These are phyloP conservation scores for Pemphigus obesinymphae DNA, from an alignment of 1,140 invertebrate species.

Conservation along the genomic window DNA sequence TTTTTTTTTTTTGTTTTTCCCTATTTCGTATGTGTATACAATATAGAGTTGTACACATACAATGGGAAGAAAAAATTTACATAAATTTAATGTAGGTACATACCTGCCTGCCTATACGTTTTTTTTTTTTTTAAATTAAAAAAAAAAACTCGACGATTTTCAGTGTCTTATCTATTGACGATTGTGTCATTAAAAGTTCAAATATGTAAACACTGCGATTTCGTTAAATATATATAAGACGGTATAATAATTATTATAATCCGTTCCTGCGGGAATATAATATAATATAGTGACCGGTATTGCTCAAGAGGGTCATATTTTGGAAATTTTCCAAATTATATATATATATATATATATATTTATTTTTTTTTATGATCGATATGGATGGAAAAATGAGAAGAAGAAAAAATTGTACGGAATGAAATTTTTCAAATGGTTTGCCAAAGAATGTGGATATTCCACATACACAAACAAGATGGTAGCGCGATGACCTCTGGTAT, in stretches of 20 bases:
- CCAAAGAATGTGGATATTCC: slow-evolving; percentile 42
- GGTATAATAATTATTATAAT: no score
- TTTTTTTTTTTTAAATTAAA: no score
- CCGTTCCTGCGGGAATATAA: not conserved
- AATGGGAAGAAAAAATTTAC: not conserved
- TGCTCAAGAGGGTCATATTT: not conserved
- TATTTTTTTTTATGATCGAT: slow-evolving; percentile 16
- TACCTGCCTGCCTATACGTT: no score
- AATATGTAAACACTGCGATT: no score
- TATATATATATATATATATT: not conserved
- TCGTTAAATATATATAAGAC: no score
- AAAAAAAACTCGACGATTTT: no score
- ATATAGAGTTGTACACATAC: no score
- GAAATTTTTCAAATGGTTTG: slow-evolving; percentile 37
- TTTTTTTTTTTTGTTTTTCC: not conserved
- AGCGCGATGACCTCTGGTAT: slow-evolving; percentile 41
- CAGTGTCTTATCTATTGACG: no score
- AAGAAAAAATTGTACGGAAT: slow-evolving; percentile 27
- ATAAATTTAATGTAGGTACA: not conserved
- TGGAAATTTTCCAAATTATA: slow-evolving; percentile 33
- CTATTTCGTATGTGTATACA: no score
- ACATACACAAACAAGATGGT: slow-evolving; percentile 37
- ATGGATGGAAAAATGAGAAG: not conserved
- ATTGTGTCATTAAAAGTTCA: no score
- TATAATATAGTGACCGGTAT: not conserved